Percentiles rank a stretch among this genome's conserved stretches.
These are phyloP conservation scores for Rhipidura dahli DNA, from an alignment of 2,113 vertebrate genomes.

Conservation along the genomic window DNA sequence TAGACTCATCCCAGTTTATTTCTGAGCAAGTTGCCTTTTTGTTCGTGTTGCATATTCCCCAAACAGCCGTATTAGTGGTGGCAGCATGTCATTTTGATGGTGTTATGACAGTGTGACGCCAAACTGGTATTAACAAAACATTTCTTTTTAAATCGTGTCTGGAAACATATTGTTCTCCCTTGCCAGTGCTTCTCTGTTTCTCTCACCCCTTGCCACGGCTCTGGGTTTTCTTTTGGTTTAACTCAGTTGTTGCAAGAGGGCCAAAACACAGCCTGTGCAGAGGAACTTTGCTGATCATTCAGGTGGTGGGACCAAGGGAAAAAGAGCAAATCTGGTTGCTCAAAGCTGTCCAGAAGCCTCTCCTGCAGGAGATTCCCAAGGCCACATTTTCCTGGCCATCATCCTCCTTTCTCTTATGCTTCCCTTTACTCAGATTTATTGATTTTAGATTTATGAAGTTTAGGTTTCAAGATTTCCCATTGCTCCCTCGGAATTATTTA, in stretches of 20 bases:
- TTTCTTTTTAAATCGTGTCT: conserved; percentile 44
- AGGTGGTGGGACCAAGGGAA: not conserved
- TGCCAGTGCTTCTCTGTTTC: conserved; percentile 10
- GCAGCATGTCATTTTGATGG: conserved; percentile 64
- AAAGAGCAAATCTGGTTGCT: rapidly evolving
- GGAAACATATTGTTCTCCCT: conserved; percentile 58
- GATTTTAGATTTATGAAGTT: not conserved
- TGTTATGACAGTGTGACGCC: conserved; percentile 60
- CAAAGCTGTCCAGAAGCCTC: not conserved
- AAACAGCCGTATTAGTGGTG: conserved; percentile 36
- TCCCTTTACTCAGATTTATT: not conserved
- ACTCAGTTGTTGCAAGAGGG: not conserved
- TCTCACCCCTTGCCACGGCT: conserved; percentile 8
- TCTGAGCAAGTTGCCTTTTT: conserved; percentile 18
- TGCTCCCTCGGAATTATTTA: not conserved
- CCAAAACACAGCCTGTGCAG: rapidly evolving
- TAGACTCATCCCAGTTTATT: conserved; percentile 24
- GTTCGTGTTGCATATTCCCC: conserved; percentile 20
- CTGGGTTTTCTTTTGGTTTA: not conserved
- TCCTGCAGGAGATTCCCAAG: not conserved
- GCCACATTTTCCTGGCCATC: not conserved
- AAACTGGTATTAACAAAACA: conserved; percentile 52
- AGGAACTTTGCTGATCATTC: not conserved
- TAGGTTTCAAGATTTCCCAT: not conserved
- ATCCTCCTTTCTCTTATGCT: not conserved